These are phyloP conservation scores for Psephotus haematonotus DNA, from an alignment of 2,113 vertebrate species.

Conservation along the genomic window DNA sequence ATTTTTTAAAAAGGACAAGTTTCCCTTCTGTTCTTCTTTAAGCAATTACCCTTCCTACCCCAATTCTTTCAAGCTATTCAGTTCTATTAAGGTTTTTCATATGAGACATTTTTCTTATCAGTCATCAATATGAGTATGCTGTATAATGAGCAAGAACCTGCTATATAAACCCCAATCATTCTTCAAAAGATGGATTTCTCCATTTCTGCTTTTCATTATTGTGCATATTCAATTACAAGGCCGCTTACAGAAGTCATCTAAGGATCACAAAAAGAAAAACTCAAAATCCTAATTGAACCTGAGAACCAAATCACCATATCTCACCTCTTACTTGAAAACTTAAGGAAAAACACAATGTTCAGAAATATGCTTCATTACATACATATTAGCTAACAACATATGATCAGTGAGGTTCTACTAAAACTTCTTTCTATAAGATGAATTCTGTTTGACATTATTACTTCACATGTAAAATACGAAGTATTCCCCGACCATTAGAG, in stretches of 20 bases:
- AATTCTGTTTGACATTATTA: neutral
- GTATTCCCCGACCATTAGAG: neutral
- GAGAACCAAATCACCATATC: neutral
- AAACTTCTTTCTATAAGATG: neutral
- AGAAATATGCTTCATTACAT: neutral
- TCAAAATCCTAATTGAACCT: neutral
- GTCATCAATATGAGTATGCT: neutral
- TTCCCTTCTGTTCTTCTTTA: neutral
- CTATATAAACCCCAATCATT: neutral
- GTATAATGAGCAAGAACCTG: neutral
- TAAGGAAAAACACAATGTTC: neutral
- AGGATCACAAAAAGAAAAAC: neutral
- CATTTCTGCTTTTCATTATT: neutral
- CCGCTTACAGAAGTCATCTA: neutral
- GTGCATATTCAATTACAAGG: neutral
- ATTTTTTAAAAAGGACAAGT: neutral
- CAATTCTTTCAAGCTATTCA: neutral
- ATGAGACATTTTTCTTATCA: neutral
- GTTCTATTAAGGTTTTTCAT: neutral
- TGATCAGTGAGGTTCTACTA: neutral
- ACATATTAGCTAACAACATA: neutral
- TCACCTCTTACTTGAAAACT: neutral
- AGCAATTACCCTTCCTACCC: neutral
- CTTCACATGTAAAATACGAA: neutral
- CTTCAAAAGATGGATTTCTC: neutral